These are phyloP conservation scores for Andricus quercusramuli DNA, from an alignment of 2,888 invertebrate species.

Conservation along the genomic window DNA sequence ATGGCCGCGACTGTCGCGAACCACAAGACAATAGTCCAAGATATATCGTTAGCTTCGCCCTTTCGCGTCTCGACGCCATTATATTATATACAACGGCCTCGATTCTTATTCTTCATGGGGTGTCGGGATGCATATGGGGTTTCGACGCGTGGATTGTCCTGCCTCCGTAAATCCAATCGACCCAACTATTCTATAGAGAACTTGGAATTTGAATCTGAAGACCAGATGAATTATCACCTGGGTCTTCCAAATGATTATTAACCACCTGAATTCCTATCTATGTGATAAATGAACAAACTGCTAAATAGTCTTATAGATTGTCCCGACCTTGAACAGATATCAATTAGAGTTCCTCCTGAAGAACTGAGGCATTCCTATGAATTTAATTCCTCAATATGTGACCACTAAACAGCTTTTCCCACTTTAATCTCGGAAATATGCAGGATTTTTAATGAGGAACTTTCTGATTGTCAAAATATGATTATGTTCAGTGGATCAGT, in stretches of 20 bases:
- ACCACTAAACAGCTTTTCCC: too few species aligned
- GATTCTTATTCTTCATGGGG: slow-evolving; percentile 58
- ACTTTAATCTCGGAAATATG: too few species aligned
- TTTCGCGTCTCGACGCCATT: slow-evolving; percentile 70
- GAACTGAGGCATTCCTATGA: too few species aligned
- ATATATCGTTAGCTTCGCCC: slow-evolving; percentile 76
- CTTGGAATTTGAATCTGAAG: neutral
- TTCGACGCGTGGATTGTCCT: slow-evolving; percentile 58
- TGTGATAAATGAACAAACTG: too few species aligned
- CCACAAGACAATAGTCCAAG: slow-evolving; percentile 77
- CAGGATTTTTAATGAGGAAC: too few species aligned
- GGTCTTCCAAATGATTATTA: slow-evolving; percentile 1
- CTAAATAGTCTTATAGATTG: too few species aligned
- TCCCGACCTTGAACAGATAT: too few species aligned
- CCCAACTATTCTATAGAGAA: slow-evolving; percentile 7
- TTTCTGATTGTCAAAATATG: too few species aligned
- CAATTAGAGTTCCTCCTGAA: too few species aligned
- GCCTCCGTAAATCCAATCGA: slow-evolving; percentile 48
- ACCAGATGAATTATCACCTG: slow-evolving; percentile 19
- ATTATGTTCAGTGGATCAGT: too few species aligned
- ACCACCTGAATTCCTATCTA: neutral
- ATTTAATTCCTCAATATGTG: too few species aligned
- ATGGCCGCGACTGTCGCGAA: slow-evolving; percentile 77
- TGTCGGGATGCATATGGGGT: slow-evolving; percentile 58
- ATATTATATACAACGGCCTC: slow-evolving; percentile 65